Percentiles rank a stretch among this genome's conserved stretches.
These are phyloP conservation scores for Enteromius fasciolatus DNA, from an alignment of 2,797 vertebrate species.

Conservation along the genomic window DNA sequence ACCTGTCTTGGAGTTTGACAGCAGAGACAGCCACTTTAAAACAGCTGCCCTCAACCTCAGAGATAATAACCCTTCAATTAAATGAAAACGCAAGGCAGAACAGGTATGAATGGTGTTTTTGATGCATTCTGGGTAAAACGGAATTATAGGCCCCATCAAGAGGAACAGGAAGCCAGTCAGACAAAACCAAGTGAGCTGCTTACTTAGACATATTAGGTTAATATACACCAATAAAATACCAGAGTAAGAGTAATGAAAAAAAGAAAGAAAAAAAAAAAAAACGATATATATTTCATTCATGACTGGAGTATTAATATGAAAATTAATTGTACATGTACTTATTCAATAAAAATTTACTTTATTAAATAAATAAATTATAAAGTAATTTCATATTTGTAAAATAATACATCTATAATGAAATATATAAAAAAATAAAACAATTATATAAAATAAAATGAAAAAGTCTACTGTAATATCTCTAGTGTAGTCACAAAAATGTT, in stretches of 20 bases:
- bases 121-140: constrained; percentile 22
- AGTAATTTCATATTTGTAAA: not conserved
- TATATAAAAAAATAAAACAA: not conserved
- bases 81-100: constrained; percentile 1
- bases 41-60: not conserved
- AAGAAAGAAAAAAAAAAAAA: not conserved
- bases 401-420: not conserved
- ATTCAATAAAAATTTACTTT: not conserved
- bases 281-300: not conserved
- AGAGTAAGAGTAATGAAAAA: not conserved
- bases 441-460: not conserved
- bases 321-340: not conserved
- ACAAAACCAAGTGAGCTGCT: not conserved
- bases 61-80: constrained; percentile 34
- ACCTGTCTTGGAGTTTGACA: constrained; percentile 17
- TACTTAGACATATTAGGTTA: not conserved
- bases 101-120: not conserved
- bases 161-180: not conserved
- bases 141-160: constrained; percentile 14
- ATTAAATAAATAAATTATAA: not conserved
- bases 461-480: not conserved
- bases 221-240: not conserved
- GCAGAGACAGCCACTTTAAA: not conserved
- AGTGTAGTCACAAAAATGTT: not conserved
- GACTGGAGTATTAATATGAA: not conserved